Percentiles rank a stretch among this genome's conserved stretches.
These are phyloP conservation scores for Choloepus didactylus DNA, from an alignment of 2,797 vertebrate species.

Conservation along the genomic window DNA sequence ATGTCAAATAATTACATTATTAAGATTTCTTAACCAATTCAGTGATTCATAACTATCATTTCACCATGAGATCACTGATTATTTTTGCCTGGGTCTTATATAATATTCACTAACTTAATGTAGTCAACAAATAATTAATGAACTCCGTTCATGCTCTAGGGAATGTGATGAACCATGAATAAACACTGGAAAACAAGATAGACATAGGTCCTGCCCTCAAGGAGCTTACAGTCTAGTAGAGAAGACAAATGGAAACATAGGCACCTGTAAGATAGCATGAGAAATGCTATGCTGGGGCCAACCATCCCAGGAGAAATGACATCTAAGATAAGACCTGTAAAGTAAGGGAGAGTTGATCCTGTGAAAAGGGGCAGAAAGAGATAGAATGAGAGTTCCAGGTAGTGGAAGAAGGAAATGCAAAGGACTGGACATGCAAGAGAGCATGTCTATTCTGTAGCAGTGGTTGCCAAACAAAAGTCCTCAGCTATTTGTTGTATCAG, in stretches of 20 bases:
- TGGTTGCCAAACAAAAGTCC: not conserved
- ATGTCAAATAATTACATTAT: conserved; percentile 46
- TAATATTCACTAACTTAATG: not conserved
- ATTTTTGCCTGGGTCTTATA: conserved; percentile 49
- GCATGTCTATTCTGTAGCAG: not conserved
- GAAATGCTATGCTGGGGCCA: not conserved
- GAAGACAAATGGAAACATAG: not conserved
- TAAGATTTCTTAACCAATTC: conserved; percentile 18
- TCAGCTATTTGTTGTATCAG: not conserved
- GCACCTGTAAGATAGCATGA: not conserved
- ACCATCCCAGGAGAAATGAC: not conserved
- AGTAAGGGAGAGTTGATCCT: not conserved
- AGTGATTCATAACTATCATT: conserved; percentile 28
- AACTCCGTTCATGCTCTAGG: conserved; percentile 4
- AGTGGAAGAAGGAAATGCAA: not conserved
- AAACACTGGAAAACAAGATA: conserved; percentile 26
- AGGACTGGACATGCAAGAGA: not conserved
- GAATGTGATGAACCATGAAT: conserved; percentile 22
- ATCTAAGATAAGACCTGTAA: not conserved
- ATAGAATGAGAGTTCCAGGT: not conserved
- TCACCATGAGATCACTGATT: conserved; percentile 57
- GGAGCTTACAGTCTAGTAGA: conserved; percentile 10
- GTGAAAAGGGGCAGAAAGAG: not conserved
- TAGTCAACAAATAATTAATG: conserved; percentile 1
- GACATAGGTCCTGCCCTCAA: not conserved